phyloP scores from a whole-genome alignment of 2,113 vertebrate genomes.

The Nothoprocta pentlandii region DNA sequence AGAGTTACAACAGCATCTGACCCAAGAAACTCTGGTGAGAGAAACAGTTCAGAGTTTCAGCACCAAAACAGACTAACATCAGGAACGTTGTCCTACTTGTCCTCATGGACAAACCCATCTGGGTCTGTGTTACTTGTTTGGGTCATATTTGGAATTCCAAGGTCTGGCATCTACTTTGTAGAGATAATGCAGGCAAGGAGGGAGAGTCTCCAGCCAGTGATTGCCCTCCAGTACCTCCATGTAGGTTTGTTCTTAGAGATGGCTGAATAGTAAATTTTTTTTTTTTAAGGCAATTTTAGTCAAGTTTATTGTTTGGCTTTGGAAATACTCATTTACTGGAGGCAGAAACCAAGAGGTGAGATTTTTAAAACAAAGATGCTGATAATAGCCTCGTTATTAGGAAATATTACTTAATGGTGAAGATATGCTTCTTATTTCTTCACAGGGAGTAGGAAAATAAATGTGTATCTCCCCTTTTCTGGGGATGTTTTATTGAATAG shows the following conservation, averaged over 20 bases:
- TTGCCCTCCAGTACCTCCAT: neutral
- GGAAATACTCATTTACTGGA: neutral
- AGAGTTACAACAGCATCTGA: neutral
- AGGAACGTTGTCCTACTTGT: too few relatives aligned
- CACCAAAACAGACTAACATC: too few relatives aligned
- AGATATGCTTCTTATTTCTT: neutral
- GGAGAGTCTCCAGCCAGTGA: accelerated
- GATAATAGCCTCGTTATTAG: neutral
- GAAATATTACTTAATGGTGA: neutral
- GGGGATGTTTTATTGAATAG: neutral
- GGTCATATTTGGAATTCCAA: neutral
- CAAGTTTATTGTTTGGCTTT: neutral
- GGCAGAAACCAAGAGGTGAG: neutral
- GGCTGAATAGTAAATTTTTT: neutral
- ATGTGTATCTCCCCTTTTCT: neutral
- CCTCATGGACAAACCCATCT: too few relatives aligned
- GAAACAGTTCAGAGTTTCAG: neutral
- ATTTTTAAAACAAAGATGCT: neutral
- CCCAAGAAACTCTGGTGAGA: neutral
- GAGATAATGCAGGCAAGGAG: neutral
- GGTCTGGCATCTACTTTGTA: neutral
- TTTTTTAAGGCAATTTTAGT: neutral
- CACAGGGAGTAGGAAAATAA: accelerated
- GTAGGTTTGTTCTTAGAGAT: neutral
- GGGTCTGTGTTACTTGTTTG: too few relatives aligned